phyloP scores from a whole-genome alignment of 1,140 invertebrate genomes.

The Gryon sp. region DNA sequence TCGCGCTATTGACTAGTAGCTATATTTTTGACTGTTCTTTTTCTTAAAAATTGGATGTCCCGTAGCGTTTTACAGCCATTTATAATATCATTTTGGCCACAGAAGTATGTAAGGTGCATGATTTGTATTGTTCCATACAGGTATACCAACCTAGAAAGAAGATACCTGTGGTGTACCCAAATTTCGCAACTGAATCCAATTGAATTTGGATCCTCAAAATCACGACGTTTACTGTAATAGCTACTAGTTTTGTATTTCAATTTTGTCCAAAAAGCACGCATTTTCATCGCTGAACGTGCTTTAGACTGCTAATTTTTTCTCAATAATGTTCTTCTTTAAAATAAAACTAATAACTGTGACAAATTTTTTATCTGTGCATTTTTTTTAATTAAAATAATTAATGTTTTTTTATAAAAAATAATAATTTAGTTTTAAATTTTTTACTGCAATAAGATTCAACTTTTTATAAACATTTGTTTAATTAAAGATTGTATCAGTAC shows the following conservation, averaged over 20 bases:
- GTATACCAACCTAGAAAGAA: conserved; percentile 29
- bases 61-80: conserved; percentile 36
- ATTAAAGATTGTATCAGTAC: no score
- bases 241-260: conserved; percentile 12
- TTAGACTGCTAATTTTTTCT: not conserved
- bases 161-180: conserved; percentile 42
- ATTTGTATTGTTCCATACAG: conserved; percentile 40
- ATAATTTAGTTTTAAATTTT: not conserved
- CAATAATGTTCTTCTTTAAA: no score
- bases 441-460: not conserved
- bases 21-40: conserved; percentile 21
- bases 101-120: conserved; percentile 56
- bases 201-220: conserved; percentile 3
- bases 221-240: conserved; percentile 12
- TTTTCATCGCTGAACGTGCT: not conserved
- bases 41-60: conserved; percentile 23
- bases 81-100: conserved; percentile 58
- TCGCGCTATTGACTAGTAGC: conserved; percentile 37
- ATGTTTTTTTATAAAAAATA: not conserved
- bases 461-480: no score
- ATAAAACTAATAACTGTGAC: no score
- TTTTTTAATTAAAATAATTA: no score
- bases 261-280: not conserved
- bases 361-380: no score
- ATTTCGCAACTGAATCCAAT: conserved; percentile 60